A percentile compares a stretch with the other conserved stretches of the same genome.
Evolutionary conservation across 2,797 vertebrate genomes (phyloP).

Genomic region (Trachops cirrhosus): DNA sequence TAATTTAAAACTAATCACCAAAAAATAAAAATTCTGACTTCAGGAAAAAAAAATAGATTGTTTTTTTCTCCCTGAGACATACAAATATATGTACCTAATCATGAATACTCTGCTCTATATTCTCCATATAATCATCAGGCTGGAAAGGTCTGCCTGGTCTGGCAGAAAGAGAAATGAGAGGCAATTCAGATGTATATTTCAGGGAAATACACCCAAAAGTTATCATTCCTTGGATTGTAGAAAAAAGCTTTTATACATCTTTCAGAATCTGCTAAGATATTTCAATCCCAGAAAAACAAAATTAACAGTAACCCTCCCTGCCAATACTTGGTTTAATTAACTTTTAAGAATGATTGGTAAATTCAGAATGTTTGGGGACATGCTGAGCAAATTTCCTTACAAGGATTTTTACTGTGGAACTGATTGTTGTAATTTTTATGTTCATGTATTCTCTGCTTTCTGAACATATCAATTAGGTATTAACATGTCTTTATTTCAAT

Average conservation of each 20-base stretch:
- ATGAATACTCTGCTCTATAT: not conserved
- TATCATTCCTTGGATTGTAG: not conserved
- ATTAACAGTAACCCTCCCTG: not conserved
- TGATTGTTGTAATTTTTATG: not conserved
- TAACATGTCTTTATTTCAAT: not conserved
- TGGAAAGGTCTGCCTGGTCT: no score
- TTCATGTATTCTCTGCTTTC: not conserved
- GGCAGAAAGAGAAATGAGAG: not conserved
- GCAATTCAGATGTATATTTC: not conserved
- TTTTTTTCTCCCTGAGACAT: no score
- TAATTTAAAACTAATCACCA: no score
- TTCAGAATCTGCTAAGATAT: not conserved
- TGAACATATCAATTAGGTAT: not conserved
- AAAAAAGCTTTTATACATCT: not conserved
- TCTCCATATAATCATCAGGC: not conserved
- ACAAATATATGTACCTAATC: no score
- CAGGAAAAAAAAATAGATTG: no score
- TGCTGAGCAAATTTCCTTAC: not conserved
- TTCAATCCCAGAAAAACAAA: not conserved
- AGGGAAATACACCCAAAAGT: not conserved
- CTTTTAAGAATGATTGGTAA: not conserved
- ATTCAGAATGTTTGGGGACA: not conserved
- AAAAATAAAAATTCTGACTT: no score
- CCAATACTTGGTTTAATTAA: not conserved
- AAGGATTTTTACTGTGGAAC: not conserved